phyloP scores from a whole-genome alignment of 2,888 invertebrate species.

The Willowsia nigromaculata region DNA sequence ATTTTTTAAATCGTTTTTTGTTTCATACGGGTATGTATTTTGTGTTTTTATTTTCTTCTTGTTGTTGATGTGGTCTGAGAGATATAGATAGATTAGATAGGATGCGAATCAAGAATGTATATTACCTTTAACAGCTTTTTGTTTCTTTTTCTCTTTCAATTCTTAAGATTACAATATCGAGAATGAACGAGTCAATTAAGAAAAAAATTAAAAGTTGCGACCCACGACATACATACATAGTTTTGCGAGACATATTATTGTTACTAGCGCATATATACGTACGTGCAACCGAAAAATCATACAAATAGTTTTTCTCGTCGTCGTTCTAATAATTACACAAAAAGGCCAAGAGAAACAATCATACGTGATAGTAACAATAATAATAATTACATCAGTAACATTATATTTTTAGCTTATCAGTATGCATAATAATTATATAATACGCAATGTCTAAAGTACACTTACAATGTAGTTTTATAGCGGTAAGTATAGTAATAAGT shows the following conservation, averaged over 20 bases:
- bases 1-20: neutral
- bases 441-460: no score
- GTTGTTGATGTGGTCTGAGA: constrained; percentile 17
- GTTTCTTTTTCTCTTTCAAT: neutral
- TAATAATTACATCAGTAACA: neutral
- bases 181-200: neutral
- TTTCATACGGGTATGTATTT: neutral
- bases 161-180: neutral
- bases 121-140: neutral
- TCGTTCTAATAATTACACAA: neutral
- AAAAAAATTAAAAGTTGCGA: neutral
- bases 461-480: neutral
- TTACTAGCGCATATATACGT: neutral
- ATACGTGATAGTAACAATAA: neutral
- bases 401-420: neutral
- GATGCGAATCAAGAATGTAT: neutral
- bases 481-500: neutral
- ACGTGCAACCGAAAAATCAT: neutral
- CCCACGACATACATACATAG: neutral
- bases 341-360: constrained; percentile 1
- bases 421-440: neutral
- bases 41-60: neutral
- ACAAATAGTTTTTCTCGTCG: neutral
- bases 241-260: neutral
- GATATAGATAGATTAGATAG: no score